Evolutionary conservation across 2,113 vertebrate species (phyloP).

Genomic region (Uria aalge): DNA sequence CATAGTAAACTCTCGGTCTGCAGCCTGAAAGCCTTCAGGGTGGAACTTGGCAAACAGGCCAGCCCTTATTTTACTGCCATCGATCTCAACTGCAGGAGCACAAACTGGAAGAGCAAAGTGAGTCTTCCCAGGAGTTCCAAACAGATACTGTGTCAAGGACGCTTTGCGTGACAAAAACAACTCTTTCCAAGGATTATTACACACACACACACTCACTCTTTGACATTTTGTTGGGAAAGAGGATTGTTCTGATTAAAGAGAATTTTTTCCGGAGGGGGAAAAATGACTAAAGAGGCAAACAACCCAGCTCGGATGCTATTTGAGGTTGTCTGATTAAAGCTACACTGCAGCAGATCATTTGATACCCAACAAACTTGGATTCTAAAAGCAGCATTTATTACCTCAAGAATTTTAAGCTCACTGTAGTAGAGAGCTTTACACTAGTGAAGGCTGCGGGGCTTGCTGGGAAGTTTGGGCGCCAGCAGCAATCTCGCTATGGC

Average conservation of each 20-base stretch:
- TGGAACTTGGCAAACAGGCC: not conserved
- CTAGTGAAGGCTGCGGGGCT: not conserved
- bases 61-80: not conserved
- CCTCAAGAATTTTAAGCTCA: not conserved
- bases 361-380: not conserved
- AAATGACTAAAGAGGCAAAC: not conserved
- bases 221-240: not conserved
- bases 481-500: not conserved
- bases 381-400: not conserved
- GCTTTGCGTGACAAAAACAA: not conserved
- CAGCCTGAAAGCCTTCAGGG: not conserved
- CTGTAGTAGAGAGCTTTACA: accelerated
- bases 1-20: not conserved
- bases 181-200: not conserved
- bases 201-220: no score
- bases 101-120: not conserved
- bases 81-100: accelerated
- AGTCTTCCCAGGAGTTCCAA: not conserved
- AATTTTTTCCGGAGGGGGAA: not conserved
- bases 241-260: not conserved
- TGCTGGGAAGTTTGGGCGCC: not conserved
- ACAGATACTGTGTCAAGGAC: not conserved
- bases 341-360: not conserved
- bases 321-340: not conserved
- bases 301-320: not conserved